A percentile compares a stretch with the other conserved stretches of the same genome.
Evolutionary conservation across 37 sponge, comb jelly and placozoan species (phyloP).

Genomic region (Axinella damicornis): DNA sequence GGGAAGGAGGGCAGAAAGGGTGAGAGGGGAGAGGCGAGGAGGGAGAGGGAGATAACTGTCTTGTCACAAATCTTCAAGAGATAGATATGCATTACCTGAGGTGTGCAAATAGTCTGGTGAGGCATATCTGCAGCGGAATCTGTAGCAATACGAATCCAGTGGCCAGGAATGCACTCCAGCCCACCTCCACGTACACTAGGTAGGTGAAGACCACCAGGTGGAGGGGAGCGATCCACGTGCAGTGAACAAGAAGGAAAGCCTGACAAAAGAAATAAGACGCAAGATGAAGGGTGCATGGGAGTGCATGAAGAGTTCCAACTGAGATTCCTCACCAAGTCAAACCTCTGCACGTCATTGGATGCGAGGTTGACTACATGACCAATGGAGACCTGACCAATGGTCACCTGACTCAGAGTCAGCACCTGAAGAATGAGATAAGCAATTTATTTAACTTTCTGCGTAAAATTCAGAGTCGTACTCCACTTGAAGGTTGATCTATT

Average conservation of each 20-base stretch:
- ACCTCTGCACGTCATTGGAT: conserved; percentile 87
- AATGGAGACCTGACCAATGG: conserved; percentile 65
- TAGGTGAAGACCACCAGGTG: conserved; percentile 54
- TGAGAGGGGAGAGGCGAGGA: conserved; percentile 11
- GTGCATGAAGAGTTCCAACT: too few species aligned
- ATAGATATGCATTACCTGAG: conserved; percentile 15
- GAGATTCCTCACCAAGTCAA: conserved; percentile 66
- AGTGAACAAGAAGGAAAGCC: conserved; percentile 65
- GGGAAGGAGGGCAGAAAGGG: conserved; percentile 19
- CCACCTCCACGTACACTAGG: conserved; percentile 68
- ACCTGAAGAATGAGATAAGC: conserved; percentile 7
- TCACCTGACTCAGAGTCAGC: conserved; percentile 57
- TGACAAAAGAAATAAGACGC: not conserved
- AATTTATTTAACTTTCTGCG: too few species aligned
- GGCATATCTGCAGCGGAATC: conserved; percentile 40
- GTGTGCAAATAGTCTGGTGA: conserved; percentile 35
- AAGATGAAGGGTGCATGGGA: not conserved
- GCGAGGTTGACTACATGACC: conserved; percentile 84
- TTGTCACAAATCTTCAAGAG: too few species aligned
- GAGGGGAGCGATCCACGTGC: conserved; percentile 51
- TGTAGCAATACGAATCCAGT: conserved; percentile 34
- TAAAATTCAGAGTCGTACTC: too few species aligned
- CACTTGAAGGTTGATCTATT: too few species aligned
- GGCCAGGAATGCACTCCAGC: conserved; percentile 40
- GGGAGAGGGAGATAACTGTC: too few species aligned